These are phyloP conservation scores for Metellina segmentata DNA, from an alignment of 2,888 invertebrate genomes.

Conservation along the genomic window DNA sequence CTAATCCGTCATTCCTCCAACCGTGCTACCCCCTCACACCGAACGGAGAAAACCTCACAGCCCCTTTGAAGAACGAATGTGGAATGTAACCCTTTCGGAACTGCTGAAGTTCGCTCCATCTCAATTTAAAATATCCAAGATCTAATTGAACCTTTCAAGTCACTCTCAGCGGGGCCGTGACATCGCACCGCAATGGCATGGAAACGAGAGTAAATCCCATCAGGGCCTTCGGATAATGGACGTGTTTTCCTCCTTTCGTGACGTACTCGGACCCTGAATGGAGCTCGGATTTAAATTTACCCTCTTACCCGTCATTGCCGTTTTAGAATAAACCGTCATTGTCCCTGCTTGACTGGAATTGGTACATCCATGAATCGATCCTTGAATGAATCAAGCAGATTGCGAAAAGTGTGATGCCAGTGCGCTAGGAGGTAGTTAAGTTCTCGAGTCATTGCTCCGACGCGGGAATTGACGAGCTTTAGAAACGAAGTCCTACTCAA, in stretches of 20 bases:
- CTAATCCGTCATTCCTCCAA: too few species aligned
- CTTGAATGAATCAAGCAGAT: not conserved
- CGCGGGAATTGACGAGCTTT: not conserved
- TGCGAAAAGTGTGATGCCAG: not conserved
- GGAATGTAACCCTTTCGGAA: not conserved
- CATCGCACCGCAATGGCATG: not conserved
- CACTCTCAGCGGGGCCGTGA: not conserved
- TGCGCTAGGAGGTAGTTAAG: not conserved
- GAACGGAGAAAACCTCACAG: not conserved
- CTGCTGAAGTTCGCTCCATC: conserved; percentile 27
- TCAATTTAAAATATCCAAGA: conserved; percentile 41
- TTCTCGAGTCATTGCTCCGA: not conserved
- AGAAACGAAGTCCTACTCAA: not conserved
- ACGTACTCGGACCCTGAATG: not conserved
- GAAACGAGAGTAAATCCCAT: not conserved
- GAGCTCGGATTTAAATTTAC: not conserved
- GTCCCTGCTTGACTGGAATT: not conserved
- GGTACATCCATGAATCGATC: not conserved
- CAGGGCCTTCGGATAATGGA: not conserved
- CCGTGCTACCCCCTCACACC: too few species aligned
- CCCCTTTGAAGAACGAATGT: not conserved
- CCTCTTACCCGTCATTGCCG: not conserved
- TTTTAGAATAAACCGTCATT: not conserved
- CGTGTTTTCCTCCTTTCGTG: not conserved
- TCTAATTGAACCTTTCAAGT: conserved; percentile 44